Percentiles rank a stretch among this genome's conserved stretches.
phyloP scores from a whole-genome alignment of 1,140 invertebrate genomes.

The Idris sp. region DNA sequence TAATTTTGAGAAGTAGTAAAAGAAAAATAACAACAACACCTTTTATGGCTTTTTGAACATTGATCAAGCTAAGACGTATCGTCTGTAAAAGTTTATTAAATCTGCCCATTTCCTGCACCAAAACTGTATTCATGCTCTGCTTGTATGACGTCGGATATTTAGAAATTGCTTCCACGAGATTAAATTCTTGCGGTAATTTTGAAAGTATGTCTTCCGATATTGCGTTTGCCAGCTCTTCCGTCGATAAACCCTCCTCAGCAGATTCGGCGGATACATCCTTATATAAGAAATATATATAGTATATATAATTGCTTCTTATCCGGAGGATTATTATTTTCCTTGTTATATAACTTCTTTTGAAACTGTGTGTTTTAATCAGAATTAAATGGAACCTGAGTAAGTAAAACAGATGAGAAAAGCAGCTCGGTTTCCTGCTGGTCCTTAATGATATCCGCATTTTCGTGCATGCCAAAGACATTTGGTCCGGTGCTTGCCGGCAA shows the following conservation, averaged over 20 bases:
- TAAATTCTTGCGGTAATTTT: conserved; percentile 86
- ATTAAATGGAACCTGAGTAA: conserved; percentile 93
- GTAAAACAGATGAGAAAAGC: conserved; percentile 85
- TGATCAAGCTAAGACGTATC: conserved; percentile 86
- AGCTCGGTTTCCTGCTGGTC: conserved; percentile 93
- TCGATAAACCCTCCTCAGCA: conserved; percentile 75
- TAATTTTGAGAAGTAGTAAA: conserved; percentile 13
- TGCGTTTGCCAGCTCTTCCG: conserved; percentile 85
- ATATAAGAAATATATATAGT: conserved; percentile 3
- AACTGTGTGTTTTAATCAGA: too few species aligned
- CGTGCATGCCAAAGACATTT: conserved; percentile 94
- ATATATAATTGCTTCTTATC: too few species aligned
- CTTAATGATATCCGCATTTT: conserved; percentile 96
- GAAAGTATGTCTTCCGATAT: conserved; percentile 85
- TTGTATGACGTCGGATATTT: conserved; percentile 89
- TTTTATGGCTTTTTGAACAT: conserved; percentile 93
- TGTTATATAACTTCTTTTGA: too few species aligned
- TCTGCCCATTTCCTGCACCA: conserved; percentile 95
- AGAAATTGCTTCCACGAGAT: conserved; percentile 82
- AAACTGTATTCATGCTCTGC: conserved; percentile 95
- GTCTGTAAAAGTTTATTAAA: conserved; percentile 89
- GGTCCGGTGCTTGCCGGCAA: conserved; percentile 90
- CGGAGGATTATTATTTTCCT: too few species aligned
- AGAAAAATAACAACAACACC: conserved; percentile 77
- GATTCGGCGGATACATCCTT: conserved; percentile 75